These are phyloP conservation scores for Gymnogyps californianus DNA, from an alignment of 2,113 vertebrate genomes.

Conservation along the genomic window DNA sequence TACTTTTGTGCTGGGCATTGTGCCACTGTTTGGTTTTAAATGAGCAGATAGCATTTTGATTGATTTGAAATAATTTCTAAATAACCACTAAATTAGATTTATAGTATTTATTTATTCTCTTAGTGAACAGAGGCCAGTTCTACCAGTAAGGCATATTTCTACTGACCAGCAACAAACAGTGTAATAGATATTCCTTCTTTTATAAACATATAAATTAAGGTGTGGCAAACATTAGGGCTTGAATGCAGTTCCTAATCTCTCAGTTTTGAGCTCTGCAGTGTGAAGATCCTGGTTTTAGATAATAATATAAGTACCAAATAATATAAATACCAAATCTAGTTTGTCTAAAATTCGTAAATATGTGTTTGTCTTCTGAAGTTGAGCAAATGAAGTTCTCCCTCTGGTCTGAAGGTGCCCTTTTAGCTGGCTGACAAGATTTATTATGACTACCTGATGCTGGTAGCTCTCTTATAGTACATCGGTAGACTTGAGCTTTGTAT, in stretches of 20 bases:
- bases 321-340: neutral
- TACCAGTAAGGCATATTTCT: neutral
- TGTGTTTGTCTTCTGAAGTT: neutral
- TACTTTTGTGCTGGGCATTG: neutral
- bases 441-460: neutral
- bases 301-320: neutral
- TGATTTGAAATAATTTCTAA: neutral
- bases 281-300: neutral
- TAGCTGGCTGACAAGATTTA: neutral
- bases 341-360: neutral
- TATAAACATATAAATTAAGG: neutral
- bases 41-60: neutral
- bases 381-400: neutral
- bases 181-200: neutral
- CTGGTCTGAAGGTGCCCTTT: neutral
- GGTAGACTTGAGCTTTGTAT: neutral
- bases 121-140: neutral
- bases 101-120: neutral
- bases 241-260: neutral
- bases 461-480: neutral
- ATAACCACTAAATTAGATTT: neutral
- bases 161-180: neutral
- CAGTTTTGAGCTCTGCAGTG: neutral
- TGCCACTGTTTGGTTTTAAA: neutral
- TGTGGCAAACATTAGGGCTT: neutral